These are phyloP conservation scores for Drosophila pruinosa DNA, from an alignment of 1,140 invertebrate genomes.

Conservation along the genomic window DNA sequence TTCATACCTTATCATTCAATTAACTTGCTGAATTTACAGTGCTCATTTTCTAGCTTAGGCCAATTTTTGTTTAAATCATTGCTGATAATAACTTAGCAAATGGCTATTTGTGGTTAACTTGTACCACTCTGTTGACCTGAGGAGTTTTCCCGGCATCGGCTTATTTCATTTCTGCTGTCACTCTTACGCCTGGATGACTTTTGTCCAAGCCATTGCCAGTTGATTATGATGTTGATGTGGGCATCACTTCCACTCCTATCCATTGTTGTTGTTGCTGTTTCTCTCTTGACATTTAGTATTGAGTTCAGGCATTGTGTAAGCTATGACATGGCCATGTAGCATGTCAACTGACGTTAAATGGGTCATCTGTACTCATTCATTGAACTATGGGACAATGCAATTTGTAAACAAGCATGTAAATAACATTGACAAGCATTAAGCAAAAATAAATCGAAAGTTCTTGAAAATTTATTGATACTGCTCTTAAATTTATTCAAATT, in stretches of 20 bases:
- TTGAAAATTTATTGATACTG: neutral
- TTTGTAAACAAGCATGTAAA: neutral
- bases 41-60: neutral
- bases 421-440: neutral
- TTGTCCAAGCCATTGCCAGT: slow-evolving; percentile 7
- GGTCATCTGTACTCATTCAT: slow-evolving; percentile 33
- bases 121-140: slow-evolving; percentile 1
- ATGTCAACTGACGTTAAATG: slow-evolving; percentile 43
- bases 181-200: neutral
- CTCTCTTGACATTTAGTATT: neutral
- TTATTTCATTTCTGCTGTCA: slow-evolving; percentile 26
- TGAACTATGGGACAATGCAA: neutral
- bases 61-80: neutral
- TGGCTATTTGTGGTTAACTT: slow-evolving; percentile 11
- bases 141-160: slow-evolving; percentile 12
- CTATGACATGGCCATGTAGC: slow-evolving; percentile 33
- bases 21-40: neutral
- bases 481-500: neutral
- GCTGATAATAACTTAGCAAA: neutral
- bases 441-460: neutral
- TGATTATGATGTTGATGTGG: slow-evolving; percentile 36
- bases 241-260: neutral
- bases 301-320: slow-evolving; percentile 2
- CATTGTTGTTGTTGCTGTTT: neutral
- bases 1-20: neutral